Base-by-base conservation (phyloP, 2,888 invertebrate species). In the Serripes groenlandicus region DNA sequence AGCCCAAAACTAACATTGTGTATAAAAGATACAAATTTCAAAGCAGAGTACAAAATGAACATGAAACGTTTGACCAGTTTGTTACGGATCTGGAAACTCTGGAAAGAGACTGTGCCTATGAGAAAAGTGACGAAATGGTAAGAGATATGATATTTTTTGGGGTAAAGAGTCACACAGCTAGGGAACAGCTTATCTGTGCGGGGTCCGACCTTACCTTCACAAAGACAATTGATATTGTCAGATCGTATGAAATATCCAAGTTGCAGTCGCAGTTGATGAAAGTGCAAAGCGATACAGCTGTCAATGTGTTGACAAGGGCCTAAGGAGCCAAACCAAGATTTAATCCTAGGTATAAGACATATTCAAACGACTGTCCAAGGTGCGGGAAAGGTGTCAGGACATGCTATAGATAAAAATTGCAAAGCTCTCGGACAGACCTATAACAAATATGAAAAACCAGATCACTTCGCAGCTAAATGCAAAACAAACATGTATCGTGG, bases 51-150 rank as follows among this genome's bases (percentile, higher is more conserved):
- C 82, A 86, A 74, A 66, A 69, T 9, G 64, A 78, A n/a, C n/a
- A n/a, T 18, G 80, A 85, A 54, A 34, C 81, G 0, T 84, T 83
- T n/a, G n/a, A n/a, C n/a, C n/a, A n/a, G n/a, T n/a, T n/a, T n/a
- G n/a, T n/a, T n/a, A n/a, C n/a, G n/a, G 81, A 87, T 15, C 54
- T 87, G 11, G 77, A 78, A 73, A 30, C 80, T 0, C 37, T 85
- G 5, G 76, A 83, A 4, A 83, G 73, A 71, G 86, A 88, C 34
- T 88, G 88, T 72, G 54, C 64, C 0, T 88, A 86, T 75, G 58
- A 68, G 15, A 62, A 81, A 23, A 70, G 62, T 4, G n/a, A 72
- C 15, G 86, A 87, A n/a, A 69, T 84, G 64, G 82, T 87, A 37
- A 54, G 85, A 28, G 86, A 85, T 60, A 62, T 74, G 18, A 82